A percentile compares a stretch with the other conserved stretches of the same genome.
Evolutionary conservation across 2,888 invertebrate species (phyloP).

Genomic region (Mythimna impura): DNA sequence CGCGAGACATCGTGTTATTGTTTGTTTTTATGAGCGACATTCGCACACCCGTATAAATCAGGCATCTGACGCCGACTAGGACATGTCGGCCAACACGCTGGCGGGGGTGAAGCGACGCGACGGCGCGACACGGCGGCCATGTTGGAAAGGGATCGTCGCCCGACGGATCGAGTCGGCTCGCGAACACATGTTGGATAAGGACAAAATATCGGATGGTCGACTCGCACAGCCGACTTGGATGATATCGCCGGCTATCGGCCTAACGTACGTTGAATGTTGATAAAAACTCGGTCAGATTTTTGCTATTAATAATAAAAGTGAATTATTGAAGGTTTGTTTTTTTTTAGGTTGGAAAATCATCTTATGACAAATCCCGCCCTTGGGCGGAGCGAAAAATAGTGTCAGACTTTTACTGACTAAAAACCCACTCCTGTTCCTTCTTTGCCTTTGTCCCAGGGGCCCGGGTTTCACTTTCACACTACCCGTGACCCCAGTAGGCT

Average conservation of each 20-base stretch:
- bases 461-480: too few relatives aligned
- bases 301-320: constrained; percentile 28
- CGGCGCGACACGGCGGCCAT: neutral
- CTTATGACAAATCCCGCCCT: too few relatives aligned
- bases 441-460: too few relatives aligned
- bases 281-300: constrained; percentile 11
- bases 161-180: constrained; percentile 32
- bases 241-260: constrained; percentile 25
- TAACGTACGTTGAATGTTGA: constrained; percentile 10
- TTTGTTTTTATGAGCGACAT: constrained; percentile 19
- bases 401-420: too few relatives aligned
- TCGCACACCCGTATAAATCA: constrained; percentile 37
- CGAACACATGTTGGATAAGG: constrained; percentile 30
- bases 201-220: constrained; percentile 45
- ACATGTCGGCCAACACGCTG: constrained; percentile 45
- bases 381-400: too few relatives aligned
- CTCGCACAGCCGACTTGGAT: constrained; percentile 29
- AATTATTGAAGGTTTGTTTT: too few relatives aligned
- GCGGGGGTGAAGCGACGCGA: constrained; percentile 1
- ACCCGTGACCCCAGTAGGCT: too few relatives aligned
- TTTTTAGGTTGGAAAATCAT: too few relatives aligned
- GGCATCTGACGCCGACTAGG: constrained; percentile 46
- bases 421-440: too few relatives aligned
- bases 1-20: constrained; percentile 41
- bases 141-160: constrained; percentile 26